phyloP scores from a whole-genome alignment of 2,797 vertebrate genomes.

The Trichosurus vulpecula region DNA sequence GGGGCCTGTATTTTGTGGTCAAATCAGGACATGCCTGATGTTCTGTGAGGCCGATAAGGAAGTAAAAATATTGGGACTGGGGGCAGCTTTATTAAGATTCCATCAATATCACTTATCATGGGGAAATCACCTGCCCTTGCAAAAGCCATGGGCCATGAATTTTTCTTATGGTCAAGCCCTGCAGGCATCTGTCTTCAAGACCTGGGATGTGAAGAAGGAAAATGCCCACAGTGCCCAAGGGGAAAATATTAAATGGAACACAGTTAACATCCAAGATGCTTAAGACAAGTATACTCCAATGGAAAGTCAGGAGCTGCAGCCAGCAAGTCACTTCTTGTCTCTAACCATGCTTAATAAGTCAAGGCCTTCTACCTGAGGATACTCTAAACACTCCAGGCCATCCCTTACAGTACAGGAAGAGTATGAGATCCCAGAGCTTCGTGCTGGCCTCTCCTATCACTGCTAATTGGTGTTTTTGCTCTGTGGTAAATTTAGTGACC shows the following conservation, averaged over 20 bases:
- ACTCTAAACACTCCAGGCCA: conserved; percentile 62
- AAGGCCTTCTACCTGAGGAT: conserved; percentile 8
- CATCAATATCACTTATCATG: conserved; percentile 86
- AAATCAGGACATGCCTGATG: too few species aligned
- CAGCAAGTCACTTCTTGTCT: conserved; percentile 92
- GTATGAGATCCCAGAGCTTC: conserved; percentile 5
- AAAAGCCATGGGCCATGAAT: conserved; percentile 92
- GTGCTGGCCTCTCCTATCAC: conserved; percentile 47
- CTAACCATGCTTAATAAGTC: conserved; percentile 89
- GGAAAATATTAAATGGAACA: conserved; percentile 89
- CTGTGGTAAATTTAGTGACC: conserved; percentile 56
- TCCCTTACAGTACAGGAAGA: conserved; percentile 8
- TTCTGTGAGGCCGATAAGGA: too few species aligned
- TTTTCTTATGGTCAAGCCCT: conserved; percentile 94
- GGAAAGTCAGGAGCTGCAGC: conserved; percentile 86
- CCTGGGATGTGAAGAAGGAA: conserved; percentile 93
- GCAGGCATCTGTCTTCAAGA: conserved; percentile 93
- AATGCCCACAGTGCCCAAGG: conserved; percentile 92
- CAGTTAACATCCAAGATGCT: conserved; percentile 89
- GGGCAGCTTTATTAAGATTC: conserved; percentile 63
- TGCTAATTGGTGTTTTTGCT: conserved; percentile 67
- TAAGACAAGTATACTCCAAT: conserved; percentile 88
- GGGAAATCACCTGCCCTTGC: conserved; percentile 87
- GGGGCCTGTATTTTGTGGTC: too few species aligned
- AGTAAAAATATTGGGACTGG: too few species aligned